Evolutionary conservation across 2,888 invertebrate genomes (phyloP), one percentile per base, ranked within the genome.

Genomic region (Petrolisthes manimaculis): DNA sequence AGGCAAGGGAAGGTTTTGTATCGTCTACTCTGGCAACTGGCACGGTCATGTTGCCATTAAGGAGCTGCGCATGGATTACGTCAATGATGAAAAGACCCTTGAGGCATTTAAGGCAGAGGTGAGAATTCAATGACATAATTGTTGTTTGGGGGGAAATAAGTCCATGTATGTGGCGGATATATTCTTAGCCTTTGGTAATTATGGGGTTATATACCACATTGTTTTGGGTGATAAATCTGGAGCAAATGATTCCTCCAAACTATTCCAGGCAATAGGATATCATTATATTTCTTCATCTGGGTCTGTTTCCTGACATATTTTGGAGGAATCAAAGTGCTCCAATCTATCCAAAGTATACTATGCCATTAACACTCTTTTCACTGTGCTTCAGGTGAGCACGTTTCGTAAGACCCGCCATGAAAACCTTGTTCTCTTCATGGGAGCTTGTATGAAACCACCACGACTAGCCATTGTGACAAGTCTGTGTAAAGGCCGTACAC

Each of bases 11-110:
- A 95, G 98, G 90, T 98, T 99, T 94, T 98, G 98, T 86, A 97
- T 97, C 3, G 99, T 99, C 86, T 97, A 96, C 94, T 95, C 97
- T 91, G 99, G 98, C 89, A 95, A 97, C 92, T 99, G 99, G 99
- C 98, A 99, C 94, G 99, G 99, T 61, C 97, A 98, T 93, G 98
- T 99, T 54, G 99, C 99, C 51, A 97, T 99, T 91, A 99, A 99
- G 94, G 95, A 98, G 92, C 94, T 99, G 91, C 97, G 98, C 93
- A 97, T 98, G 95, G 96, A 97, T 93, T 96, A 97, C 93, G 94
- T 97, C 91, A 96, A 96, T 92, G 96, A 96, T 92, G 96, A 96
- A 92, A 95, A 95, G 92, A 97, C 97, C 90, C 94, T 99, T 88
- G 98, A 98, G 93, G 97, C 97, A 86, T 99, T 99, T 94, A 98